phyloP scores from a whole-genome alignment of 2,888 invertebrate species.

The Agriotes lineatus region DNA sequence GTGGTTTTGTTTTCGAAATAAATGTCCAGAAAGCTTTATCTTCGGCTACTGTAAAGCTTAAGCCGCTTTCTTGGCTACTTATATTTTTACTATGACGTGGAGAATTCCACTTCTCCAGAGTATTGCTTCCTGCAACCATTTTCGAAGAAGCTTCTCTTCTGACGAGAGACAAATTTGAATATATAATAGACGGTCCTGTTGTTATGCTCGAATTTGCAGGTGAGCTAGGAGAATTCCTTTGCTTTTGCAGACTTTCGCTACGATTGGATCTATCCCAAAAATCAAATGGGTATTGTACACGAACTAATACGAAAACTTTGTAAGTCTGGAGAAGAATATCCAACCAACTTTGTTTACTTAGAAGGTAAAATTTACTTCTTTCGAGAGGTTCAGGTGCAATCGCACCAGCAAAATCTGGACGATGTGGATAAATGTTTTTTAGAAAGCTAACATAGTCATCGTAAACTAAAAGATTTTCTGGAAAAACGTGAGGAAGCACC shows the following conservation, averaged over 20 bases:
- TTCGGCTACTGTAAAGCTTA: background rate
- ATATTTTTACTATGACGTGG: too few species aligned
- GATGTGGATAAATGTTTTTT: conserved; percentile 33
- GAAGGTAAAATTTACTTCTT: conserved; percentile 49
- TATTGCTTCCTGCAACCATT: too few species aligned
- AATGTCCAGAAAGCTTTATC: background rate
- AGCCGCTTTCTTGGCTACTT: background rate
- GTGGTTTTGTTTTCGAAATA: background rate
- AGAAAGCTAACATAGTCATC: conserved; percentile 60
- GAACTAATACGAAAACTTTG: conserved; percentile 70
- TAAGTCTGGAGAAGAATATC: conserved; percentile 74
- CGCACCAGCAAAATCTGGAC: conserved; percentile 33
- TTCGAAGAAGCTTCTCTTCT: too few species aligned
- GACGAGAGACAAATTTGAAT: too few species aligned
- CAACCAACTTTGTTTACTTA: conserved; percentile 69
- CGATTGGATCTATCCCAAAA: too few species aligned
- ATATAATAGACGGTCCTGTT: too few species aligned
- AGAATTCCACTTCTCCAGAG: too few species aligned
- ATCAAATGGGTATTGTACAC: conserved; percentile 55
- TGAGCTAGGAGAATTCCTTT: too few species aligned
- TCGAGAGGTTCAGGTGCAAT: background rate
- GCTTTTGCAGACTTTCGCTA: too few species aligned
- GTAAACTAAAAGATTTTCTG: conserved; percentile 64
- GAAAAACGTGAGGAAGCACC: conserved; percentile 61
- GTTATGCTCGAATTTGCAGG: too few species aligned